Conservation (phyloP, 2,797 vertebrate genomes). For the Eulemur rubriventer region DNA sequence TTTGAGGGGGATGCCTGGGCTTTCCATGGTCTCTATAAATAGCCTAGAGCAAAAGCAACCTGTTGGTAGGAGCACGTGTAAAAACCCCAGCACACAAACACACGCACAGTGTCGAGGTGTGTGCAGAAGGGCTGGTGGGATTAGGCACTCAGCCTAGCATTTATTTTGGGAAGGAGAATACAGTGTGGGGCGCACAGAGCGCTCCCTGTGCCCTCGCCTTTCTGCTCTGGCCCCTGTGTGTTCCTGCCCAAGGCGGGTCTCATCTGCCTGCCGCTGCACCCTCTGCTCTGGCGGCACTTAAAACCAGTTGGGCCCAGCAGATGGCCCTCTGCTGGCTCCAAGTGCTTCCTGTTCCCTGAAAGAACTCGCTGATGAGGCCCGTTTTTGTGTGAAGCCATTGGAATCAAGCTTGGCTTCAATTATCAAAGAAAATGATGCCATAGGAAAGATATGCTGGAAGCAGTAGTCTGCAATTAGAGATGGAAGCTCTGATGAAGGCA, state of each 20-base stretch:
- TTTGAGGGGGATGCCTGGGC: conserved; percentile 41
- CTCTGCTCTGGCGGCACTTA: conserved; percentile 79
- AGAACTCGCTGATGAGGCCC: conserved; percentile 84
- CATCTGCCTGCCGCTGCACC: conserved; percentile 67
- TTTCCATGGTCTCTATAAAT: conserved; percentile 65
- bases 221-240: background rate
- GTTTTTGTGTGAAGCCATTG: conserved; percentile 75
- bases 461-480: conserved; percentile 70
- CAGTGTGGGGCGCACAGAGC: conserved; percentile 24
- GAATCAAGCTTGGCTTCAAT: conserved; percentile 86
- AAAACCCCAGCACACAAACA: background rate
- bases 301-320: conserved; percentile 86
- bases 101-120: background rate
- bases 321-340: conserved; percentile 87
- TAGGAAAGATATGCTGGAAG: conserved; percentile 84
- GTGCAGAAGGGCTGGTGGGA: conserved; percentile 55
- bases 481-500: conserved; percentile 54
- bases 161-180: conserved; percentile 72
- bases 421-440: conserved; percentile 88
- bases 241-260: conserved; percentile 33
- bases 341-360: conserved; percentile 90
- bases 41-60: conserved; percentile 6
- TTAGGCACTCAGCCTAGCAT: conserved; percentile 69
- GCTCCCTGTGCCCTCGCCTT: background rate
- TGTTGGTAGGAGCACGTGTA: background rate